A percentile compares a stretch with the other conserved stretches of the same genome.
phyloP scores from a whole-genome alignment of 2,113 vertebrate genomes.

The Hypanus sabinus region DNA sequence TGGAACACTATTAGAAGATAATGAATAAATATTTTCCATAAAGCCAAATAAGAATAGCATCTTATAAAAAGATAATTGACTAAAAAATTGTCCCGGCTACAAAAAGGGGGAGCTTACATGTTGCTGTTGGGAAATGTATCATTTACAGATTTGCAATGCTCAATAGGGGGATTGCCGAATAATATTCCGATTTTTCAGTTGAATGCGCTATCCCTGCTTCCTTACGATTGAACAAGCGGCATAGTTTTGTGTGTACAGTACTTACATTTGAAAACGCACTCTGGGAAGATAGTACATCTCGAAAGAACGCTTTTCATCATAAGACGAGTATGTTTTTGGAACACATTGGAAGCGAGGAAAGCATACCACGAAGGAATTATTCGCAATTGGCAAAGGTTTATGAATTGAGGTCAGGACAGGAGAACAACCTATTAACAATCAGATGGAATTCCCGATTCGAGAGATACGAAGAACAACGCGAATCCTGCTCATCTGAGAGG shows the following conservation, averaged over 20 bases:
- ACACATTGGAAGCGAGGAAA: background rate
- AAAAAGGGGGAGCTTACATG: background rate
- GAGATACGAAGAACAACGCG: background rate
- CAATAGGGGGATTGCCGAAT: background rate
- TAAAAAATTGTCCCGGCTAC: background rate
- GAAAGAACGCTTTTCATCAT: background rate
- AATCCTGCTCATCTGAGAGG: background rate
- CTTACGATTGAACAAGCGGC: background rate
- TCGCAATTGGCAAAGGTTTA: background rate
- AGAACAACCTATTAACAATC: background rate
- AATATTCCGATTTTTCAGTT: background rate
- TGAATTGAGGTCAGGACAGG: background rate
- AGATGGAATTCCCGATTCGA: background rate
- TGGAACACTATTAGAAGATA: background rate
- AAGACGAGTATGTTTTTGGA: background rate
- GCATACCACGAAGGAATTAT: background rate
- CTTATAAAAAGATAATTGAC: background rate
- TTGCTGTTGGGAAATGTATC: background rate
- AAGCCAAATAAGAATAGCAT: background rate
- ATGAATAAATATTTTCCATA: background rate
- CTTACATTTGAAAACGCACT: background rate
- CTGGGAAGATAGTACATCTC: background rate
- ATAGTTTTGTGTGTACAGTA: background rate
- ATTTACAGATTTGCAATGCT: background rate
- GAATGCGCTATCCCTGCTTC: background rate